These are phyloP conservation scores for Uloborus diversus DNA, from an alignment of 1,140 invertebrate species.

Conservation along the genomic window DNA sequence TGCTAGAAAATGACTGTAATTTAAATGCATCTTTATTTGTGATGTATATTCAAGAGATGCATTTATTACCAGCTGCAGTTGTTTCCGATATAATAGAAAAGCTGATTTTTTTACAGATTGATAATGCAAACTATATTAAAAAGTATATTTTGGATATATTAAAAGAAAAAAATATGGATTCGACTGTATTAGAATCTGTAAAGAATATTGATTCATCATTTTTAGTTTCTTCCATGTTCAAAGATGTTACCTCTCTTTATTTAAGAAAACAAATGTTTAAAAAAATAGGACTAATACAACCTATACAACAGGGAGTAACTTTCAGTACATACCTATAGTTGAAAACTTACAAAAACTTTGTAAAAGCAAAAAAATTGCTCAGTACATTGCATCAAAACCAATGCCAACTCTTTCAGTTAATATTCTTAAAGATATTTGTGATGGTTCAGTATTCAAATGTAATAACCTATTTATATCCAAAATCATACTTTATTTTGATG, in stretches of 20 bases:
- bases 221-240: background rate
- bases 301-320: background rate
- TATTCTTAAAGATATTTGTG: background rate
- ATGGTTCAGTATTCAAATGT: background rate
- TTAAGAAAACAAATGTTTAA: background rate
- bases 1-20: background rate
- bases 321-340: background rate
- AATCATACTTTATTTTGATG: constrained; percentile 16
- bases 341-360: background rate
- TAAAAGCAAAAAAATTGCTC: background rate
- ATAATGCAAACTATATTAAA: background rate
- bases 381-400: background rate
- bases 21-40: background rate
- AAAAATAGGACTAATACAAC: background rate
- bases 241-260: background rate
- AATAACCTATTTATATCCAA: background rate
- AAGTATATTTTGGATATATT: background rate
- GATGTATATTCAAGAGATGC: background rate
- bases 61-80: background rate
- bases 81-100: background rate
- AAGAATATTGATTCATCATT: background rate
- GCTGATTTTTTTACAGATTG: background rate
- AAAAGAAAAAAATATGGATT: background rate
- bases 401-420: background rate
- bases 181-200: background rate